Evolutionary conservation across 2,888 invertebrate genomes (phyloP).

Genomic region (Drosophila flavopinicola): DNA sequence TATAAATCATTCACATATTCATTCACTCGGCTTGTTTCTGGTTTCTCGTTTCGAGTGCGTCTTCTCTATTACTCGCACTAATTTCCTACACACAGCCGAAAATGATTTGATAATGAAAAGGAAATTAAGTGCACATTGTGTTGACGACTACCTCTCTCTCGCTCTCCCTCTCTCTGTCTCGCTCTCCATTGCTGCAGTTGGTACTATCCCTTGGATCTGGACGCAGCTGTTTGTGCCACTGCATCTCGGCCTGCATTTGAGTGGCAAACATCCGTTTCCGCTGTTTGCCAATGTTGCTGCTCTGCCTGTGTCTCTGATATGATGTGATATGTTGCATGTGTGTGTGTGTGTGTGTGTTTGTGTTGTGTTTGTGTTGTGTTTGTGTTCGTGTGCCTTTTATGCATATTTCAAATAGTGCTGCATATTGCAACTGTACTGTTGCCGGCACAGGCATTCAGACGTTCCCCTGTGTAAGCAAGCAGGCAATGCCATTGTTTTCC

Average conservation of each 20-base stretch:
- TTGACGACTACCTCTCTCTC: slow-evolving; percentile 2
- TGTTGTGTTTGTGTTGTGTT: slow-evolving; percentile 13
- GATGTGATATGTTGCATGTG: slow-evolving; percentile 43
- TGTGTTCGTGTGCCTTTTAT: slow-evolving; percentile 38
- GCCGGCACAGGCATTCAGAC: slow-evolving; percentile 18
- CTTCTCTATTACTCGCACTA: slow-evolving; percentile 52
- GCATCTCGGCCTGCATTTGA: slow-evolving; percentile 63
- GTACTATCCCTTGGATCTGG: slow-evolving; percentile 3
- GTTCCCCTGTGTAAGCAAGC: slow-evolving; percentile 36
- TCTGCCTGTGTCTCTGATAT: slow-evolving; percentile 30
- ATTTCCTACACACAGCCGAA: slow-evolving; percentile 60
- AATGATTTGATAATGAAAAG: slow-evolving; percentile 72
- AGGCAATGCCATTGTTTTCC: slow-evolving; percentile 47
- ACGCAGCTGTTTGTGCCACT: slow-evolving; percentile 45
- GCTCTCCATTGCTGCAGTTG: background rate
- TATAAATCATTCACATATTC: slow-evolving; percentile 57
- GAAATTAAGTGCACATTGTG: slow-evolving; percentile 61
- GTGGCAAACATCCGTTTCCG: slow-evolving; percentile 70
- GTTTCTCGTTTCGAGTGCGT: too few relatives aligned
- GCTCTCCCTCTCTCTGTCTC: background rate
- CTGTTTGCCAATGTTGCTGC: slow-evolving; percentile 50
- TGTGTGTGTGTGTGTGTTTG: slow-evolving; percentile 7
- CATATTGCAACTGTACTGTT: slow-evolving; percentile 47
- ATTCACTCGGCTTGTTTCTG: slow-evolving; percentile 5
- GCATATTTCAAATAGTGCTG: slow-evolving; percentile 61